phyloP scores from a whole-genome alignment of 2,113 vertebrate genomes.

The Nannobrachium achirus region DNA sequence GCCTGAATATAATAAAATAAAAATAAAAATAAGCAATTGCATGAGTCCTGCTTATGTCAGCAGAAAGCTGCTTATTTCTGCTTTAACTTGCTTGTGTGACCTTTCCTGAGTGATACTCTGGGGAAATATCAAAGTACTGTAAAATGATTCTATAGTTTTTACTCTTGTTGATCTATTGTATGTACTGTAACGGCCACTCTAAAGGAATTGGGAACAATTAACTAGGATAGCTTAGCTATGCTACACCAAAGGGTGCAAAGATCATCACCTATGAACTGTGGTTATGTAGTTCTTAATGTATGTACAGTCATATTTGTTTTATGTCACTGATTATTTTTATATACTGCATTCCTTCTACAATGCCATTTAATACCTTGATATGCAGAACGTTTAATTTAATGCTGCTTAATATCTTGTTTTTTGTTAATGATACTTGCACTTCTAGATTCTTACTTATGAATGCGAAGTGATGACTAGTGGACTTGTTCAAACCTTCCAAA shows the following conservation, averaged over 20 bases:
- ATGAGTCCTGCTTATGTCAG: too few relatives aligned
- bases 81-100: constrained; percentile 34
- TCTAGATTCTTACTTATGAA: constrained; percentile 74
- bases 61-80: too few relatives aligned
- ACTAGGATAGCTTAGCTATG: constrained; percentile 26
- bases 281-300: constrained; percentile 28
- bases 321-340: constrained; percentile 72
- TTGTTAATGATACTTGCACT: constrained; percentile 76
- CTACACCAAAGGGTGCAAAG: constrained; percentile 50
- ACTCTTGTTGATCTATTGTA: constrained; percentile 18
- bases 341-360: constrained; percentile 36
- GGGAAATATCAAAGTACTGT: constrained; percentile 72
- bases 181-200: background rate
- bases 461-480: constrained; percentile 30
- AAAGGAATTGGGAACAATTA: constrained; percentile 11
- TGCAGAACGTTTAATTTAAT: constrained; percentile 76
- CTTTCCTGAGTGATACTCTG: constrained; percentile 19
- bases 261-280: constrained; percentile 27
- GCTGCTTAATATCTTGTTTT: constrained; percentile 77
- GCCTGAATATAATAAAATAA: too few relatives aligned
- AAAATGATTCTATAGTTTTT: constrained; percentile 20
- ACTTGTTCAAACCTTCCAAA: too few relatives aligned
- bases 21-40: too few relatives aligned
- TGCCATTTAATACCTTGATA: constrained; percentile 78
- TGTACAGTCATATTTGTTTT: constrained; percentile 35